Evolutionary conservation across 2,888 invertebrate genomes (phyloP).

Genomic region (Odontocerum albicorne): DNA sequence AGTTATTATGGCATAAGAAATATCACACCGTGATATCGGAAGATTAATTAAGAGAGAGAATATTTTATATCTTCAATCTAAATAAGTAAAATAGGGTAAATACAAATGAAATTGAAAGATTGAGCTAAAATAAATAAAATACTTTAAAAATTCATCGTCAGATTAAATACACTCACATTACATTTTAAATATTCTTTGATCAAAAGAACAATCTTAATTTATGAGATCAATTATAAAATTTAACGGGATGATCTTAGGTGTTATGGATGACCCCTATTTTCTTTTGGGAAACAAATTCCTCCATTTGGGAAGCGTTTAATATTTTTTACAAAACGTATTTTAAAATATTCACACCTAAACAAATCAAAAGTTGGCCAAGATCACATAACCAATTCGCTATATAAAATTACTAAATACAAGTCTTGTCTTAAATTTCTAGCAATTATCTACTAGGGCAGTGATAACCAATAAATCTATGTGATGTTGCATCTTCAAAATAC

Average conservation of each 20-base stretch:
- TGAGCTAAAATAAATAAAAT: constrained; percentile 20
- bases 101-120: constrained; percentile 1
- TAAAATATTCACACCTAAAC: no score
- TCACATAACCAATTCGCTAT: no score
- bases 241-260: background rate
- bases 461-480: background rate
- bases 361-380: no score
- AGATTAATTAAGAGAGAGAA: background rate
- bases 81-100: constrained; percentile 1
- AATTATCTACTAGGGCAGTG: background rate
- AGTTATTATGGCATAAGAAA: no score
- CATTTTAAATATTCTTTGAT: background rate
- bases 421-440: background rate
- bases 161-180: background rate
- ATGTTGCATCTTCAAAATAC: background rate
- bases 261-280: no score
- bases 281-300: no score
- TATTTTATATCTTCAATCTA: background rate
- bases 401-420: background rate
- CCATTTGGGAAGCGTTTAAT: no score
- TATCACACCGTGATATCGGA: no score
- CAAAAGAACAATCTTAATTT: constrained; percentile 13
- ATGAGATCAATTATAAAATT: constrained; percentile 12
- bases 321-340: no score
- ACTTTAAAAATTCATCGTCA: background rate